Conservation (phyloP, 2,113 vertebrate species). For the Rhynchopsitta pachyrhyncha region DNA sequence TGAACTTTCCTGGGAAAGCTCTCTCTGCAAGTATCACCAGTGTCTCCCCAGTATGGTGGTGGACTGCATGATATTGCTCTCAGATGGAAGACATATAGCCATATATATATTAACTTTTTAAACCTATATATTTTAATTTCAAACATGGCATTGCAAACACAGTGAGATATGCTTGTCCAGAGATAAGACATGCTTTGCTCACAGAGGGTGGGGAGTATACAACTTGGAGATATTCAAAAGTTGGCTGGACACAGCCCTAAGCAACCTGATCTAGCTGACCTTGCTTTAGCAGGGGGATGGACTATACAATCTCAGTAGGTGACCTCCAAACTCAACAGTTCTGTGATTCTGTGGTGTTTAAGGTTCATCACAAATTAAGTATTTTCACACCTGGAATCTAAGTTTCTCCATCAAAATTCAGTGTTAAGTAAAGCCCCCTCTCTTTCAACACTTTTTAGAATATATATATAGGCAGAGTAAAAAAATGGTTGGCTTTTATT, state of each 20-base stretch:
- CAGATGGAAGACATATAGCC: not conserved
- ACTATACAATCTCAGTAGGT: not conserved
- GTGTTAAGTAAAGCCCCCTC: not conserved
- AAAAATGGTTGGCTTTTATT: not conserved
- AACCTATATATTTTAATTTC: not conserved
- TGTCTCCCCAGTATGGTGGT: not conserved
- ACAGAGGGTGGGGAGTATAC: not conserved
- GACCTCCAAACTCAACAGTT: not conserved
- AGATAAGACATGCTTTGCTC: not conserved
- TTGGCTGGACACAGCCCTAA: not conserved
- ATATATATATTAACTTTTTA: not conserved
- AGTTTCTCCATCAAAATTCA: not conserved
- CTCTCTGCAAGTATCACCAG: not conserved
- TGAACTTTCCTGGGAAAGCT: not conserved
- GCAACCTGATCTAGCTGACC: not conserved
- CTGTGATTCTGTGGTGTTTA: not conserved
- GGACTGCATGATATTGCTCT: not conserved
- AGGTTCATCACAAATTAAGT: not conserved
- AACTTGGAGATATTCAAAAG: not conserved
- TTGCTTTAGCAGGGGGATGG: not conserved
- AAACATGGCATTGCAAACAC: not conserved
- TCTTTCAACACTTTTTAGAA: not conserved
- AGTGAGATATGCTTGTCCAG: not conserved
- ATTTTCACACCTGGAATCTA: not conserved
- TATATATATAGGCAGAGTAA: not conserved